phyloP scores from a whole-genome alignment of 2,888 invertebrate genomes.

The Tiphia femorata region DNA sequence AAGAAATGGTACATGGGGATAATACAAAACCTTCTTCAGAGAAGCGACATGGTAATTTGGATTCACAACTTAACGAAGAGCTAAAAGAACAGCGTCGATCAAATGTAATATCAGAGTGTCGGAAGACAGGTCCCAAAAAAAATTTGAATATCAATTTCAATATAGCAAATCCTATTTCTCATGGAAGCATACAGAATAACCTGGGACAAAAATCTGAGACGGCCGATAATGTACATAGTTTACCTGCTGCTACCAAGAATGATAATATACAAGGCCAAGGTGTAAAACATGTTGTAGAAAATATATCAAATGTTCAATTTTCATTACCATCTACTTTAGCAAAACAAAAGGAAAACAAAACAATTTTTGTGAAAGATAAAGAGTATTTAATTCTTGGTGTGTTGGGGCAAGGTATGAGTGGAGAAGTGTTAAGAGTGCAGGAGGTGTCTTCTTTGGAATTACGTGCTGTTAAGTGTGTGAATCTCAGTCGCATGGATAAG shows the following conservation, averaged over 20 bases:
- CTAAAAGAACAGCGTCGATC: too few species aligned
- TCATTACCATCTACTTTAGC: slow-evolving; percentile 39
- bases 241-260: not conserved
- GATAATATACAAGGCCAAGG: slow-evolving; percentile 6
- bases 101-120: too few species aligned
- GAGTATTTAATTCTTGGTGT: slow-evolving; percentile 81
- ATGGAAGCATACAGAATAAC: too few species aligned
- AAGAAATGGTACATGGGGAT: slow-evolving; percentile 22
- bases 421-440: slow-evolving; percentile 82
- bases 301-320: slow-evolving; percentile 43
- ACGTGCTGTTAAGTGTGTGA: slow-evolving; percentile 87
- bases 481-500: slow-evolving; percentile 79
- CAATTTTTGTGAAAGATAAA: slow-evolving; percentile 77
- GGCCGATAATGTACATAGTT: not conserved
- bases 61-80: too few species aligned
- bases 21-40: not conserved
- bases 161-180: too few species aligned
- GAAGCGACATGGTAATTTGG: too few species aligned
- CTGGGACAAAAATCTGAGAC: too few species aligned
- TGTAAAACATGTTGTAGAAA: slow-evolving; percentile 18
- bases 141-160: slow-evolving; percentile 10
- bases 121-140: too few species aligned
- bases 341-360: slow-evolving; percentile 62
- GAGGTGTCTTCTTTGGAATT: slow-evolving; percentile 76
- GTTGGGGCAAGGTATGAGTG: slow-evolving; percentile 91